These are phyloP conservation scores for pig (Sus scrofa) DNA, from an alignment of 2,113 vertebrate species.

Conservation along the genomic window T2T-Sscrofa CM000824.6:142582501-142583000, in stretches of 20 bases:
- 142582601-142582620: not conserved
- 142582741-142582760: not conserved
- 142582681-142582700: not conserved
- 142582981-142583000: not conserved
- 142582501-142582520: not conserved
- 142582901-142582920: not conserved
- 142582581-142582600: not conserved
- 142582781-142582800: not conserved
- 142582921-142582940: not conserved
- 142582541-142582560: not conserved
- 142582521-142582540: not conserved
- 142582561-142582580: not conserved
- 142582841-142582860: not conserved
- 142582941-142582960: not conserved
- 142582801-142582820: not conserved
- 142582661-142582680: not conserved
- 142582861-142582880: not conserved
- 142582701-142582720: not conserved
- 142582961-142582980: constrained; percentile 5
- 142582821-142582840: not conserved
- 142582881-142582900: not conserved
- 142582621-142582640: not conserved
- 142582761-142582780: not conserved
- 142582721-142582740: not conserved
- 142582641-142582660: not conserved